These are phyloP conservation scores for human DNA, from an alignment of 2,113 vertebrate genomes.

Conservation along the genomic window GRCh38 chr5:158661501-158662000, in stretches of 20 bases:
- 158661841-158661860: background rate
- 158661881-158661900: background rate
- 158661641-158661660: background rate
- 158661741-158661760: background rate
- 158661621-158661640: background rate
- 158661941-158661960: background rate
- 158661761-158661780: background rate
- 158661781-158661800: background rate
- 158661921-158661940: background rate
- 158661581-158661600: background rate
- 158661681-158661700: background rate
- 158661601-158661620: background rate
- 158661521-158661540: background rate
- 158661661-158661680: background rate
- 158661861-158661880: background rate
- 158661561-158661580: background rate
- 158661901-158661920: background rate
- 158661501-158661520: too few species aligned
- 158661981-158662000: background rate
- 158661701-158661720: background rate
- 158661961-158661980: background rate
- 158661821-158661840: background rate
- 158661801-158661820: background rate
- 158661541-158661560: background rate
- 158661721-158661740: background rate